Base-by-base conservation (phyloP, 92 coral and sea anemone species). In the Zoanthus sociatus region DNA sequence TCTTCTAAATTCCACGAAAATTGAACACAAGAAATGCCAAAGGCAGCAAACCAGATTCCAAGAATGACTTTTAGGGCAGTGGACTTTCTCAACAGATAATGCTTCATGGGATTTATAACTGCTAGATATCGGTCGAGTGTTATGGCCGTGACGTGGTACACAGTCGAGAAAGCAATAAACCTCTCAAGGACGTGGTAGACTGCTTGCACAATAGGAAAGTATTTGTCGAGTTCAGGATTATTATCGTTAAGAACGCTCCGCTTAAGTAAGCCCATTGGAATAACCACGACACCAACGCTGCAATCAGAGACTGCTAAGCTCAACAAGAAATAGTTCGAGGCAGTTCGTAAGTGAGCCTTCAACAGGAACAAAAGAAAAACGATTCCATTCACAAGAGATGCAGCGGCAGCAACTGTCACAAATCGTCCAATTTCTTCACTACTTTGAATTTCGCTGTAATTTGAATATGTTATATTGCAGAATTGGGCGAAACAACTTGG, bases 271-370 rank as follows among this genome's bases (percentile, higher is more conserved):
- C 85, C 85, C 73, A 64, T 81, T 7, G 85, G 85, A 15, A 81
- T 81, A 13, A 81, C 75, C 11, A 81, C 32, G 6, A 30, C 70
- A 5, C 85, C 85, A 17, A 50, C 85, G 63, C 85, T 47, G 21
- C 64, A 66, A 16, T 81, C 85, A 18, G 85, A 81, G 9, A 81
- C 47, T 11, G 85, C 76, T 54, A 81, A 66, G n/a, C 85, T 81
- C 60, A 81, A 45, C 46, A 81, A 9, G n/a, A 81, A 81, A 53
- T 66, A 81, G 75, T 81, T 81, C n/a, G 63, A 47, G 45, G 85
- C 85, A 8, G 85, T 81, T 18, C 85, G 46, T 13, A 81, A 68
- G 20, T 81, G 85, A 4, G 75, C 4, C 46, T 67, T 81, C 5
- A 81, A 26, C 50, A 67, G n/a, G 20, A 81, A 81, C n/a, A 81